A percentile compares a stretch with the other conserved stretches of the same genome.
These are phyloP conservation scores for Patella pellucida DNA, from an alignment of 2,888 invertebrate genomes.

Conservation along the genomic window DNA sequence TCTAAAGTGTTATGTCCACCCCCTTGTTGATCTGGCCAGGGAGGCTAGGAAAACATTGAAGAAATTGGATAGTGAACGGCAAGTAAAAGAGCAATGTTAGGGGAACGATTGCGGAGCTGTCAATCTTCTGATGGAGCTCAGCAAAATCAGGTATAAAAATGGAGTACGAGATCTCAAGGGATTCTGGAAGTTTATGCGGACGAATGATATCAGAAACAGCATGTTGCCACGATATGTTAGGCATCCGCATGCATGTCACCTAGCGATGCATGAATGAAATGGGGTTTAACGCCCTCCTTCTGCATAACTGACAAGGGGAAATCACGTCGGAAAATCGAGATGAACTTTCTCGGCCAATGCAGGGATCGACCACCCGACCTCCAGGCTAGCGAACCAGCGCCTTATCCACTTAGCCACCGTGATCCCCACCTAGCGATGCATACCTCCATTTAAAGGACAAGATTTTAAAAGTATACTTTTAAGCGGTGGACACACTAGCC, in stretches of 20 bases:
- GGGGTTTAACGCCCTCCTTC: no score
- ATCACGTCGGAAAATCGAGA: no score
- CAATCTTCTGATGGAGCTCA: not conserved
- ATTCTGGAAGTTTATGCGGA: not conserved
- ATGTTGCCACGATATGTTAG: slow-evolving; percentile 1
- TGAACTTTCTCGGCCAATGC: no score
- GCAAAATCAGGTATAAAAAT: not conserved
- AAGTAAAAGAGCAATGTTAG: not conserved
- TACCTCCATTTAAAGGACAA: no score
- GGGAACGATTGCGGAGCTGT: not conserved
- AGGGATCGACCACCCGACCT: no score
- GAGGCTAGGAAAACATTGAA: not conserved
- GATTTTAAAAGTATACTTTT: no score
- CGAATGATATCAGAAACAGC: not conserved
- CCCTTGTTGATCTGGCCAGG: not conserved
- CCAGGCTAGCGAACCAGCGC: no score
- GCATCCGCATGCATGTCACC: not conserved
- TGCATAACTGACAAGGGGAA: no score
- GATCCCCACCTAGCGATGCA: no score
- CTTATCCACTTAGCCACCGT: no score
- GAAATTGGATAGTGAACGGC: not conserved
- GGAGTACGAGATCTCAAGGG: not conserved
- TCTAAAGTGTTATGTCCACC: not conserved
- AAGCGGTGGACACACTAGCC: no score
- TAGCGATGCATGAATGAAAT: no score